These are phyloP conservation scores for Bolborhynchus lineola DNA, from an alignment of 2,113 vertebrate genomes.

Conservation along the genomic window DNA sequence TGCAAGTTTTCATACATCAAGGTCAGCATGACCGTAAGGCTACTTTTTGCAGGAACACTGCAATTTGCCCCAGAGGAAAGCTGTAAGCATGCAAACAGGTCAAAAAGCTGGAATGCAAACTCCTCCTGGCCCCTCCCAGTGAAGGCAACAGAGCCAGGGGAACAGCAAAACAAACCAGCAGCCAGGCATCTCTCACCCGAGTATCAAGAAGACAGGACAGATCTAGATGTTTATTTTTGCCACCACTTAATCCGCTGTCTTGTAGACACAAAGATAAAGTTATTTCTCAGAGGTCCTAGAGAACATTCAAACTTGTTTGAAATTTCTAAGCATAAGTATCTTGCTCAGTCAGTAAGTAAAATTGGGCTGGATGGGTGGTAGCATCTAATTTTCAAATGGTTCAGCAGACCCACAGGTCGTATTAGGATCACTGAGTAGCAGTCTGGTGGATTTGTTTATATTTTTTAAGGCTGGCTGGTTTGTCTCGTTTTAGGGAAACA, in stretches of 20 bases:
- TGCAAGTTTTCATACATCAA: neutral
- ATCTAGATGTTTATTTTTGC: neutral
- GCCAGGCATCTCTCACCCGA: neutral
- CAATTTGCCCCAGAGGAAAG: neutral
- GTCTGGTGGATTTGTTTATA: neutral
- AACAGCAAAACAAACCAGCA: neutral
- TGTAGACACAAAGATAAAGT: neutral
- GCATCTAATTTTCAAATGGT: neutral
- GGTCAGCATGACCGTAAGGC: neutral
- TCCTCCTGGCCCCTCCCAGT: neutral
- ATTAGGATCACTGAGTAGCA: neutral
- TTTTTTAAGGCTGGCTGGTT: neutral
- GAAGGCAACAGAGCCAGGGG: neutral
- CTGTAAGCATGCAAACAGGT: neutral
- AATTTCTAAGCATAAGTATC: neutral
- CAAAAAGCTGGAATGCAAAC: neutral
- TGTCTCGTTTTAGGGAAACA: neutral
- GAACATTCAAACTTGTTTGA: neutral
- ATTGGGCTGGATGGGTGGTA: neutral
- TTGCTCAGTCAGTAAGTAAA: neutral
- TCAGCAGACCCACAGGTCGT: neutral
- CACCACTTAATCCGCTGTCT: neutral
- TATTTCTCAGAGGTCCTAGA: neutral
- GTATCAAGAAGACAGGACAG: neutral
- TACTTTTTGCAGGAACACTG: neutral